Evolutionary conservation across 2,113 vertebrate species (phyloP), one percentile per base, ranked within the genome.

Genomic region (Castor canadensis): DNA sequence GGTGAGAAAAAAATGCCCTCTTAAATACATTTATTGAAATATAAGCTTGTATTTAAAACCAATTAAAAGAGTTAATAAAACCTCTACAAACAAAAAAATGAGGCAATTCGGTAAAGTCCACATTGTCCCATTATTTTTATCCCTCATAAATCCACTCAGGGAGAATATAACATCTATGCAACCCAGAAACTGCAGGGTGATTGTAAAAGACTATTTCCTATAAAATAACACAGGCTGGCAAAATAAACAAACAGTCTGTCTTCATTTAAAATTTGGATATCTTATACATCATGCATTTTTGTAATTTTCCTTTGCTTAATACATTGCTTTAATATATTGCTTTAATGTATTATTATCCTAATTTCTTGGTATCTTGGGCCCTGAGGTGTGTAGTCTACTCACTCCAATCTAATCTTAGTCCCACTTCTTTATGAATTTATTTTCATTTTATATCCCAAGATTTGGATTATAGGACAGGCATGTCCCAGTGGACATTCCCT

Each of bases 221-320:
- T 4, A n/a, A 12, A 49, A 60, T 35, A 64, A 43, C 7, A 35
- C 13, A 43, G 11, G 0, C 1, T 89, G 10, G 16, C 26, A 71
- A 86, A 52, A 71, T 15, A 87, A 77, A 58, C 45, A 58, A 73
- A 60, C 20, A 20, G 2, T 0, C 5, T 35, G 32, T 45, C 13
- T 93, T 89, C 52, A 76, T 71, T n/a, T 67, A 62, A 64, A 80
- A 72, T 32, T 84, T 93, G 62, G 13, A 60, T 80, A n/a, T 86
- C 71, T 77, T 82, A 1, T 32, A 22, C 9, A 62, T 13, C 38
- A 35, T 66, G 6, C 13, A 16, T 12, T 43, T 64, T 47, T n/a
- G 26, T 79, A 69, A 80, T 35, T 93, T 85, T 54, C 2, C 64
- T 58, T 40, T 94, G 17, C 58, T 77, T 95, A 62, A 56, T 28